A percentile compares a stretch with the other conserved stretches of the same genome.
Evolutionary conservation across 1,140 invertebrate genomes (phyloP).

Genomic region (Drosophila fuyamai): DNA sequence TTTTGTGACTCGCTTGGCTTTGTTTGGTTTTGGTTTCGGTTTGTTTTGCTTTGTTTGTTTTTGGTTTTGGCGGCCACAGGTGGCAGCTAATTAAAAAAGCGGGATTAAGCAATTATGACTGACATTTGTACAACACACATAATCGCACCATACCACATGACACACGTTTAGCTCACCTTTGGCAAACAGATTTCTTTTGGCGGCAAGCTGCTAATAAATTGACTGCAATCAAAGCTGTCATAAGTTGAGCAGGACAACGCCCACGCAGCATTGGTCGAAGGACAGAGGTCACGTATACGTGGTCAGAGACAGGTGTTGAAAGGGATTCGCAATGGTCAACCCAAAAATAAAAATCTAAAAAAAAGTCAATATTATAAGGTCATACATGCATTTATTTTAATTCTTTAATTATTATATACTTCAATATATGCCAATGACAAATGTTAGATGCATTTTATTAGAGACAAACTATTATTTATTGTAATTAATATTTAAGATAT

Average conservation of each 20-base stretch:
- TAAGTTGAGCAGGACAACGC: slow-evolving; percentile 70
- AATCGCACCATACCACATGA: slow-evolving; percentile 10
- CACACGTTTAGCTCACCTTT: slow-evolving; percentile 40
- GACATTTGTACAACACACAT: slow-evolving; percentile 65
- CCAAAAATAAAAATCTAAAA: background rate
- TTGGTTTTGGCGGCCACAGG: slow-evolving; percentile 45
- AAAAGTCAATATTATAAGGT: no score
- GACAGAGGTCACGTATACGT: slow-evolving; percentile 60
- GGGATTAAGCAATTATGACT: slow-evolving; percentile 78
- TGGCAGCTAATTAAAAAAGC: slow-evolving; percentile 72
- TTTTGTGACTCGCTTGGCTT: slow-evolving; percentile 27
- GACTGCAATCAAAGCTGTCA: slow-evolving; percentile 80
- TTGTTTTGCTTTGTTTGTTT: slow-evolving; percentile 27
- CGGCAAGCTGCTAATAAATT: slow-evolving; percentile 72
- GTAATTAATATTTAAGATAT: no score
- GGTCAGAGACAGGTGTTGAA: background rate
- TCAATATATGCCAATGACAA: no score
- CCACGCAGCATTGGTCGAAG: slow-evolving; percentile 32
- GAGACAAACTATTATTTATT: no score
- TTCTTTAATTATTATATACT: no score
- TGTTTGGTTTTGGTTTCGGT: slow-evolving; percentile 36
- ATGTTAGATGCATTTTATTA: no score
- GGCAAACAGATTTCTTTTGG: slow-evolving; percentile 54
- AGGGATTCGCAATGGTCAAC: background rate
- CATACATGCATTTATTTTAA: no score